These are phyloP conservation scores for Petrophora chlorosata DNA, from an alignment of 2,888 invertebrate genomes.

Conservation along the genomic window DNA sequence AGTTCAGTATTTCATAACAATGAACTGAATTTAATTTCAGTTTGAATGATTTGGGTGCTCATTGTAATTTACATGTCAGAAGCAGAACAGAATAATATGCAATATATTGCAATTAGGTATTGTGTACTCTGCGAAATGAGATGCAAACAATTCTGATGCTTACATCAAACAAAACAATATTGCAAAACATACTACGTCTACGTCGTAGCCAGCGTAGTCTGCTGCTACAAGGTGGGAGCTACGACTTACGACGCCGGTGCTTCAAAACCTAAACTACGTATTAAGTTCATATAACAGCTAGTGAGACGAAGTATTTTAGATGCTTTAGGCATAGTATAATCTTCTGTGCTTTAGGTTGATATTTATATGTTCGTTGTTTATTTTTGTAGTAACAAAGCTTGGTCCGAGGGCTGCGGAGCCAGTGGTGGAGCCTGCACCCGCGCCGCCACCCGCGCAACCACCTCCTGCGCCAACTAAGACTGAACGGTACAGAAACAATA, in stretches of 20 bases:
- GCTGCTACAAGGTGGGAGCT: slow-evolving; percentile 12
- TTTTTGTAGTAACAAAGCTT: slow-evolving; percentile 86
- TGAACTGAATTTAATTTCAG: slow-evolving; percentile 56
- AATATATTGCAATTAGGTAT: no score
- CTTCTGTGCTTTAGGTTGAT: slow-evolving; percentile 7
- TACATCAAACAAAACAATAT: slow-evolving; percentile 2
- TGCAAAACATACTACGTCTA: no score
- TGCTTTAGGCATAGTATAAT: slow-evolving; percentile 14
- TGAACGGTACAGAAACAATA: slow-evolving; percentile 66
- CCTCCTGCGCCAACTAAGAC: slow-evolving; percentile 67
- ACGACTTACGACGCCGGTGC: no score
- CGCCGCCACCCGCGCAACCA: slow-evolving; percentile 71
- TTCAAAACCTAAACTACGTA: no score
- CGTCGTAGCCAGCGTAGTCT: slow-evolving; percentile 31
- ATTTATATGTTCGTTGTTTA: not conserved
- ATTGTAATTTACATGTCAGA: slow-evolving; percentile 2
- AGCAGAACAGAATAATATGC: not conserved
- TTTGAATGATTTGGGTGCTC: slow-evolving; percentile 16
- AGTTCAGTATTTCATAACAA: slow-evolving; percentile 63
- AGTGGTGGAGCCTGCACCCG: slow-evolving; percentile 75
- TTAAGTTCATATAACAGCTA: no score
- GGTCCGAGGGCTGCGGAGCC: slow-evolving; percentile 82
- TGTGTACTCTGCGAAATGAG: no score
- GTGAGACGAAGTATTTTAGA: no score
- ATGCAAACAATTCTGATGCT: no score